Conservation (phyloP, 2,113 vertebrate genomes). For the Gavia stellata region DNA sequence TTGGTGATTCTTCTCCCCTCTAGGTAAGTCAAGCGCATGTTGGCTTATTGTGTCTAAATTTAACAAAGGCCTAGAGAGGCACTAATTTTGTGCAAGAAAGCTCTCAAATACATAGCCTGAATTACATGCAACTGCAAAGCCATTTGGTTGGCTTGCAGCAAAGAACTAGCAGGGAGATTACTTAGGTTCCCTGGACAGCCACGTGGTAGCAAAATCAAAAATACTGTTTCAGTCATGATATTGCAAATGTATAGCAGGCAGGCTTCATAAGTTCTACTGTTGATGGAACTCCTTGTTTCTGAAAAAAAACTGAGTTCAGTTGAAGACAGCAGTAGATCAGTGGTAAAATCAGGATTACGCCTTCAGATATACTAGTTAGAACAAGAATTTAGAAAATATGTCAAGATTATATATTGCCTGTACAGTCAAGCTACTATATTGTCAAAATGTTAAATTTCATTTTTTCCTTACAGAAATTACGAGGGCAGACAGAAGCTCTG, state of each 20-base stretch:
- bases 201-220: background rate
- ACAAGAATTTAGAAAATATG: background rate
- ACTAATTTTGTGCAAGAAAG: background rate
- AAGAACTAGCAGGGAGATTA: background rate
- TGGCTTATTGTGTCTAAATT: background rate
- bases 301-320: background rate
- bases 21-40: background rate
- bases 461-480: slow-evolving; percentile 85
- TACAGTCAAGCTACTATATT: background rate
- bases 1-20: background rate
- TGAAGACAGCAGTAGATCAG: background rate
- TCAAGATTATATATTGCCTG: background rate
- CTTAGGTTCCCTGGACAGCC: background rate
- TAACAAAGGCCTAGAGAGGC: background rate
- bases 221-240: background rate
- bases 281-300: background rate
- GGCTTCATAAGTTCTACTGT: background rate
- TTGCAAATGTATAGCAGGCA: background rate
- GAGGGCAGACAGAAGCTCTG: slow-evolving; percentile 96
- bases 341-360: background rate
- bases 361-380: background rate
- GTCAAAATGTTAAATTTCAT: background rate
- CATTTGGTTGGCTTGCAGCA: background rate
- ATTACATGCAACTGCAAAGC: background rate
- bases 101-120: background rate